phyloP scores from a whole-genome alignment of 2,888 invertebrate genomes.

The Caenorhabditis doughertyi region DNA sequence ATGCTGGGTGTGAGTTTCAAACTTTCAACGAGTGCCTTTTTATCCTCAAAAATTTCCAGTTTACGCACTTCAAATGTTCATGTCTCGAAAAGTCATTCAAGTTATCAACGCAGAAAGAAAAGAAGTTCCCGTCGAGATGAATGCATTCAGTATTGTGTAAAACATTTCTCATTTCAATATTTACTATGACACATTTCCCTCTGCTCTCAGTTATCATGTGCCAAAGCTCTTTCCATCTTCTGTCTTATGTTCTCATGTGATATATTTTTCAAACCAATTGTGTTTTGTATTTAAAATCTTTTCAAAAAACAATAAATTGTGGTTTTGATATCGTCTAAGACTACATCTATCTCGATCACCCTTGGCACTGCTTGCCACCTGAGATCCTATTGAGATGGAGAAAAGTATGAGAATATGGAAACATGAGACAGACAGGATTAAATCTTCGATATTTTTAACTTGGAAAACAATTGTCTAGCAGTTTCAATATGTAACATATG shows the following conservation, averaged over 20 bases:
- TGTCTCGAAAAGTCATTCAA: constrained; percentile 15
- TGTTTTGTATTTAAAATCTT: not conserved
- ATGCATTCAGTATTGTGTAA: constrained; percentile 5
- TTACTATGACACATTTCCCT: too few species aligned
- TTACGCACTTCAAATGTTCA: constrained; percentile 23
- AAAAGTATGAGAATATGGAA: too few species aligned
- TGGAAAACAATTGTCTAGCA: too few species aligned
- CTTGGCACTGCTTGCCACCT: not conserved
- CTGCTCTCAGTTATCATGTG: too few species aligned
- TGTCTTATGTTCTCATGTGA: not conserved
- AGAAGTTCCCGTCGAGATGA: constrained; percentile 8
- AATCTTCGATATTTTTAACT: too few species aligned
- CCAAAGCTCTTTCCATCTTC: not conserved
- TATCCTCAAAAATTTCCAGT: constrained; percentile 1
- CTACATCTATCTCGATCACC: constrained; percentile 2
- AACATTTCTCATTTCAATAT: not conserved
- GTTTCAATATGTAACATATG: too few species aligned
- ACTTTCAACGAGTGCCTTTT: not conserved
- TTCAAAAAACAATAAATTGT: constrained; percentile 1
- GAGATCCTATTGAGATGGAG: too few species aligned
- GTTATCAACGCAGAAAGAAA: constrained; percentile 1
- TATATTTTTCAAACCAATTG: not conserved
- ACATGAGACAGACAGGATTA: too few species aligned
- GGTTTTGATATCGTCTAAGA: not conserved
- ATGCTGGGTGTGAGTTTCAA: constrained; percentile 22